Base-by-base conservation (phyloP, 2,888 invertebrate species). In the Adelognathus sp. region DNA sequence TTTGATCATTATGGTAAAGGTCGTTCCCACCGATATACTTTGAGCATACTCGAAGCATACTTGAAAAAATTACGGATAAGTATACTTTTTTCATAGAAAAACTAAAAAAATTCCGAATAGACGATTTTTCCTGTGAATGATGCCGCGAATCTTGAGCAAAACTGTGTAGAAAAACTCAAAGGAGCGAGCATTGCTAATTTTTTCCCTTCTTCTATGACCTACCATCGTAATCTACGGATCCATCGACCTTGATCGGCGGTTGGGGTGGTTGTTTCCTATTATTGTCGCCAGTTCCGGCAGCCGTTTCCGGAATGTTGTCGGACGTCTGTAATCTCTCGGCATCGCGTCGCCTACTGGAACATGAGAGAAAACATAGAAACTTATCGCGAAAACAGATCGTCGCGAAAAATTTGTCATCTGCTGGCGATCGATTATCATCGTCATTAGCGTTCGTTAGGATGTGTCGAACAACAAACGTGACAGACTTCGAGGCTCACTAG, bases 141-240 rank as follows among this genome's bases (percentile, higher is more conserved):
- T n/a, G n/a, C n/a, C n/a, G n/a, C 14, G 21, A 61, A 16, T 84
- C 61, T 18, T 31, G 2, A 21, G 14, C 3, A 41, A 11, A 44
- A 18, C 6, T 56, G 21, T 73, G 33, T 9, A 16, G 29, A 18
- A 54, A 54, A n/a, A n/a, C n/a, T n/a, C n/a, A n/a, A n/a, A 24
- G 46, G 18, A 71, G 69, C 46, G n/a, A 21, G n/a, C 24, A 4
- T 11, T 50, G n/a, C n/a, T 21, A 50, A 7, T 18, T 18, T 6
- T 18, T 18, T 16, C 9, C 9, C n/a, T n/a, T 36, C n/a, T 1
- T 7, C 1, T 79, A n/a, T 58, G 44, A 83, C 92, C 92, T 87
- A 95, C 95, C 95, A 92, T 97, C 97, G 89, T 96, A 97, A 92
- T 97, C 96, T 83, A 97, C 94, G 80, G 95, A 94, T 74, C 96